Percentiles rank a stretch among this genome's conserved stretches.
Conservation (phyloP, 2,888 invertebrate genomes). For the Euspilapteryx auroguttella region DNA sequence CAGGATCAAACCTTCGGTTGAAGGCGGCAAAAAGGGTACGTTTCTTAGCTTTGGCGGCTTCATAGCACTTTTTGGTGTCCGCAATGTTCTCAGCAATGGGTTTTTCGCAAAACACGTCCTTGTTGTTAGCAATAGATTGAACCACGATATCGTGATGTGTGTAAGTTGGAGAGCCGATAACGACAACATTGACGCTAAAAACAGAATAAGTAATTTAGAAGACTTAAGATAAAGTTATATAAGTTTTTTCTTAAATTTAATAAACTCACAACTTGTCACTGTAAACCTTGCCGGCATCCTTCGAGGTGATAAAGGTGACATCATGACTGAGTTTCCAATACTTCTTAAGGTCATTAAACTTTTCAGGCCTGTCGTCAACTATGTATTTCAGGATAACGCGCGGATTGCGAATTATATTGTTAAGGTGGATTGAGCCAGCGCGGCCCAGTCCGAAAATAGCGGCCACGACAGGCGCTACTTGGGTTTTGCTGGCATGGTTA, state of each 20-base stretch:
- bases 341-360: constrained; percentile 35
- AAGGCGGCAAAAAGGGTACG: constrained; percentile 65
- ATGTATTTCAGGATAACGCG: constrained; percentile 55
- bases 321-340: constrained; percentile 51
- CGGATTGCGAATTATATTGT: constrained; percentile 40
- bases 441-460: constrained; percentile 64
- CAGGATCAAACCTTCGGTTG: constrained; percentile 69
- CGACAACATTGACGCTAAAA: constrained; percentile 46
- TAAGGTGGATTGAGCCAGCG: constrained; percentile 63
- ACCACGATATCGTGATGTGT: constrained; percentile 61
- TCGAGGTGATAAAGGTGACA: constrained; percentile 43
- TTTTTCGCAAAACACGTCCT: constrained; percentile 71
- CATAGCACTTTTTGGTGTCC: constrained; percentile 59
- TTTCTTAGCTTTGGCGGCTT: constrained; percentile 54
- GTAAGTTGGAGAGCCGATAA: constrained; percentile 62
- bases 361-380: constrained; percentile 51
- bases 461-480: constrained; percentile 25
- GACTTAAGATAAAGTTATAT: neutral
- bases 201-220: too few species aligned
- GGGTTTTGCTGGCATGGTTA: constrained; percentile 14
- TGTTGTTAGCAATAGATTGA: constrained; percentile 52
- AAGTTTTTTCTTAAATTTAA: constrained; percentile 1
- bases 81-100: constrained; percentile 62
- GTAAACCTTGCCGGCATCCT: constrained; percentile 45
- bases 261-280: constrained; percentile 50